A percentile compares a stretch with the other conserved stretches of the same genome.
Evolutionary conservation across 2,888 invertebrate species (phyloP).

Genomic region (Aethes cnicana): DNA sequence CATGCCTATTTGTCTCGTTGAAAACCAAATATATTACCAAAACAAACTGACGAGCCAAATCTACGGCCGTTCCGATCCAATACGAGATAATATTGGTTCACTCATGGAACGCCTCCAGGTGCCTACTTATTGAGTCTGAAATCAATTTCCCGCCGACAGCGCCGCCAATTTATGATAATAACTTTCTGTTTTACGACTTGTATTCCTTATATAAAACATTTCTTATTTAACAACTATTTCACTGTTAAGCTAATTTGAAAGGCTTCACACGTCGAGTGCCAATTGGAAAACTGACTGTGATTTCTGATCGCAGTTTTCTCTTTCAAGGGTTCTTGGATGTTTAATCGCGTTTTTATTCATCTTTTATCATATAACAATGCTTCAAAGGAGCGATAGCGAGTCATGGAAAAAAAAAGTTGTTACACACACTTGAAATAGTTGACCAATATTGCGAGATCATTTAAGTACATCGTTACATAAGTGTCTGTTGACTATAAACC

Average conservation of each 20-base stretch:
- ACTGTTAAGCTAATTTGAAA: constrained; percentile 15
- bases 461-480: too few species aligned
- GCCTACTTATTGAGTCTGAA: constrained; percentile 38
- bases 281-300: constrained; percentile 14
- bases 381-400: too few species aligned
- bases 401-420: too few species aligned
- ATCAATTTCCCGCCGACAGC: constrained; percentile 52
- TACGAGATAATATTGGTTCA: constrained; percentile 1
- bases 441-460: too few species aligned
- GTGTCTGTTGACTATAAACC: too few species aligned
- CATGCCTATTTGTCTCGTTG: too few species aligned
- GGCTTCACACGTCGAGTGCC: constrained; percentile 11
- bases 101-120: constrained; percentile 19
- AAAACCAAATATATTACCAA: too few species aligned
- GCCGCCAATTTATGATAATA: constrained; percentile 58
- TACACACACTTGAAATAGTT: too few species aligned
- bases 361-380: too few species aligned
- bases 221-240: constrained; percentile 6
- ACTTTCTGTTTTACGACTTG: constrained; percentile 54
- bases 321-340: not conserved
- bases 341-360: not conserved
- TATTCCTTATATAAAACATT: constrained; percentile 36
- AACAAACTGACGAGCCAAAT: too few species aligned
- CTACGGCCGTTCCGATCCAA: not conserved
- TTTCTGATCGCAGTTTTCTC: constrained; percentile 1